Evolutionary conservation across 1,140 invertebrate genomes (phyloP).

Genomic region (Hermetia illucens): DNA sequence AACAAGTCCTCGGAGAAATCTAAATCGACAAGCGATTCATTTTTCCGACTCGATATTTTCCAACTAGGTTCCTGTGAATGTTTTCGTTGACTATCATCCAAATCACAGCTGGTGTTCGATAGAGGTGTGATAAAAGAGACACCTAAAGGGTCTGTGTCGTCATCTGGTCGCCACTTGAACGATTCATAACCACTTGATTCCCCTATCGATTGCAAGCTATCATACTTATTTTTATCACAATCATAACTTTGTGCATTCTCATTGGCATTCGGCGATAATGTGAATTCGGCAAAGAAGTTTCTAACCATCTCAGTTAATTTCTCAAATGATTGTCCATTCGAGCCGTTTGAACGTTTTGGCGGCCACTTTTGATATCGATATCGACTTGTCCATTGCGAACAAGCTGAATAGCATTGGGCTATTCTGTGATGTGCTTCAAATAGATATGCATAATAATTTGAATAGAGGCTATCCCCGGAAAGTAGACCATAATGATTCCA

Average conservation of each 20-base stretch:
- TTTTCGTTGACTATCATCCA: slow-evolving; percentile 6
- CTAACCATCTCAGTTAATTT: slow-evolving; percentile 13
- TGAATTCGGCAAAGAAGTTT: slow-evolving; percentile 25
- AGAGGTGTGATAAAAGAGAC: slow-evolving; percentile 7
- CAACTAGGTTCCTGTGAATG: slow-evolving; percentile 15
- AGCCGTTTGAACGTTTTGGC: slow-evolving; percentile 13
- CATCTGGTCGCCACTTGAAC: slow-evolving; percentile 50
- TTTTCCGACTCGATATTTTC: slow-evolving; percentile 29
- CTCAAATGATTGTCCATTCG: slow-evolving; percentile 20
- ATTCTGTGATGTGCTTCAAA: slow-evolving; percentile 68
- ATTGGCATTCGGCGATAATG: background rate
- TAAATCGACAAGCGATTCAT: slow-evolving; percentile 24
- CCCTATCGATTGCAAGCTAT: slow-evolving; percentile 55
- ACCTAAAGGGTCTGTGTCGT: slow-evolving; percentile 21
- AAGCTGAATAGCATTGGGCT: slow-evolving; percentile 52
- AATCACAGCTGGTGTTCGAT: slow-evolving; percentile 5
- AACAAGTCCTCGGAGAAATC: slow-evolving; percentile 33
- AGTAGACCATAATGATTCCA: slow-evolving; percentile 37
- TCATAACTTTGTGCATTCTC: slow-evolving; percentile 2
- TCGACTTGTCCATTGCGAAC: slow-evolving; percentile 49
- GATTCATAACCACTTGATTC: slow-evolving; percentile 77
- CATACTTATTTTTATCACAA: slow-evolving; percentile 29
- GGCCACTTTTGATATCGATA: slow-evolving; percentile 29
- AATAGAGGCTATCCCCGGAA: slow-evolving; percentile 44
- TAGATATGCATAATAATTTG: slow-evolving; percentile 70